Base-by-base conservation (phyloP, 2,888 invertebrate genomes). In the Pristionchus maxplancki region DNA sequence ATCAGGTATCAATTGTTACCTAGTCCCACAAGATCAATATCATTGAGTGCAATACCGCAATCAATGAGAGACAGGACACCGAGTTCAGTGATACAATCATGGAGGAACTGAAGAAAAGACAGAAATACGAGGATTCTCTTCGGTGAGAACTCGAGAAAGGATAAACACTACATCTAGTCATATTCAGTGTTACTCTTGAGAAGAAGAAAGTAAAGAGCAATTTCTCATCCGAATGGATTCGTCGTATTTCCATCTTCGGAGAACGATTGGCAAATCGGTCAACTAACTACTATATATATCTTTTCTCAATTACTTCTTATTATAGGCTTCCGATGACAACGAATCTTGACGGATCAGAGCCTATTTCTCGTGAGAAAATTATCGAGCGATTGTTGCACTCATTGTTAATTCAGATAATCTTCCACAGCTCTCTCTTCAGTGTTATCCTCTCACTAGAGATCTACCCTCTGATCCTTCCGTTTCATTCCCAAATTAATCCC, bases 391-490 rank as follows among this genome's bases (percentile, higher is more conserved):
- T n/a, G n/a, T n/a, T n/a, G n/a, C n/a, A n/a, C n/a, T n/a, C 74
- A 11, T 88, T 81, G 17, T 50, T 31, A 48, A 89, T 89, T 74
- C 78, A 78, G 78, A 78, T 44, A 78, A 78, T 78, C 40, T 78
- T 24, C 28, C 78, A 9, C 48, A 40, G 34, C 28, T 78, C 11
- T 40, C 78, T 40, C 78, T 48, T 17, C 34, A n/a, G 31, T 48
- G 8, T 58, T 87, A 34, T 89, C 88, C 50, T 28, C 71, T n/a
- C 88, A 89, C 48, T 94, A 94, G 71, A 90, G 89, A 58, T 91
- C 92, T 28, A 93, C 91, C 8, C 94, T 93, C 58, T 89, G 88
- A 44, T 88, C 88, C 24, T 8, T 5, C 15, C 93, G 94, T 40
- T 34, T 13, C 67, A 44, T n/a, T 34, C 48, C n/a, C n/a, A 78